Conservation (phyloP, 2,797 vertebrate species). For the Kryptolebias ocellatus region DNA sequence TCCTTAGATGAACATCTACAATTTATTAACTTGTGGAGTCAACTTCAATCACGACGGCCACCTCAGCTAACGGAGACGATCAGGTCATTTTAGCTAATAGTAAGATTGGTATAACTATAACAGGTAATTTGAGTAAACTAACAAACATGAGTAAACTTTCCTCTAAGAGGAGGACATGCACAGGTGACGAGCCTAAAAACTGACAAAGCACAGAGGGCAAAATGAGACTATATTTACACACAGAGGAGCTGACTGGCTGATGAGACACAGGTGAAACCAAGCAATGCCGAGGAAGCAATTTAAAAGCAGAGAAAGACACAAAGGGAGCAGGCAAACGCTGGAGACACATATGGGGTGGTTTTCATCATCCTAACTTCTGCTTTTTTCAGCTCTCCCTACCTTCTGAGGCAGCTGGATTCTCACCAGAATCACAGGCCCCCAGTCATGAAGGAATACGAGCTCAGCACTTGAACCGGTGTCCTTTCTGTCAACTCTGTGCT, state of each 20-base stretch:
- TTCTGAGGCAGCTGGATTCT: constrained; percentile 4
- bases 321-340: constrained; percentile 2
- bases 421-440: neutral
- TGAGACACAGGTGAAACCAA: constrained; percentile 15
- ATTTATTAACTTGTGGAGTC: too few relatives aligned
- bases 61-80: too few relatives aligned
- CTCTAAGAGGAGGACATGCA: neutral
- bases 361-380: neutral
- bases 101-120: too few relatives aligned
- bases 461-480: neutral
- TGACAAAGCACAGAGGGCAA: neutral
- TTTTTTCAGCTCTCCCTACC: neutral
- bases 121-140: too few relatives aligned
- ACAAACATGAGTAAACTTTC: too few relatives aligned
- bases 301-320: constrained; percentile 6
- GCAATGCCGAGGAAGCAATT: constrained; percentile 4
- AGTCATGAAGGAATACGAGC: neutral
- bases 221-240: constrained; percentile 11
- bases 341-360: neutral
- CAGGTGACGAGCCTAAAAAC: neutral
- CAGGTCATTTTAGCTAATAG: too few relatives aligned
- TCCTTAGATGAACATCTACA: too few relatives aligned
- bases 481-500: neutral
- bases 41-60: too few relatives aligned
- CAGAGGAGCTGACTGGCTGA: constrained; percentile 1